Evolutionary conservation across 2,797 vertebrate species (phyloP), one percentile per base, ranked within the genome.

Genomic region (Falco columbarius): DNA sequence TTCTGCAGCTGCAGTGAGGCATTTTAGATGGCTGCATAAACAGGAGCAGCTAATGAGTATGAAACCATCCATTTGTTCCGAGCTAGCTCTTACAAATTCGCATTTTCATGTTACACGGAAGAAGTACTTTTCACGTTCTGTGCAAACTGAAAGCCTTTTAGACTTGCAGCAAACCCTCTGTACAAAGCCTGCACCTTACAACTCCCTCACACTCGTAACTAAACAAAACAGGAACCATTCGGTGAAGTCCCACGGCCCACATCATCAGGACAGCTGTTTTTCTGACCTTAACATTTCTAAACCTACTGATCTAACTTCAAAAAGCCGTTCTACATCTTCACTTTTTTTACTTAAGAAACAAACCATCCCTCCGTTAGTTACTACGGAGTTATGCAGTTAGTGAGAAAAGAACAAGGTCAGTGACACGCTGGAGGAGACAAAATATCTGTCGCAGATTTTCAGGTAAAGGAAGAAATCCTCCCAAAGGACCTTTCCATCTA

Each of bases 381-480:
- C 44, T 36, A 1, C 9, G 59, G 13, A 63, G 58, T n/a, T 42
- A 29, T 0, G 10, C 49, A 40, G 23, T 8, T 24, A 22, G 47
- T 27, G 38, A 79, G 66, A 61, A 52, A 52, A 82, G n/a, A 74
- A 47, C 13, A 74, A 81, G 65, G 32, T 18, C 2, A 61, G 61
- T 36, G 90, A 68, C 44, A 80, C n/a, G 17, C 2, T 14, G 32
- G n/a, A 87, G 34, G 34, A 66, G 61, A 81, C 19, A 51, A 51
- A 86, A 2, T 12, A 47, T n/a, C 34, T 84, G 49, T 40, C 11
- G 21, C 24, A 27, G 59, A 32, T 22, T 30, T 68, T 42, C 59
- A 76, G 26, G n/a, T 38, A 34, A 73, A 93, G 42, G 42, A 42
- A 79, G 17, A 94, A 83, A 90, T 74, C 38, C 18, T 86, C 65